Evolutionary conservation across 1,140 invertebrate genomes (phyloP), one percentile per base, ranked within the genome.

Genomic region (Drosophila sulfurigaster): DNA sequence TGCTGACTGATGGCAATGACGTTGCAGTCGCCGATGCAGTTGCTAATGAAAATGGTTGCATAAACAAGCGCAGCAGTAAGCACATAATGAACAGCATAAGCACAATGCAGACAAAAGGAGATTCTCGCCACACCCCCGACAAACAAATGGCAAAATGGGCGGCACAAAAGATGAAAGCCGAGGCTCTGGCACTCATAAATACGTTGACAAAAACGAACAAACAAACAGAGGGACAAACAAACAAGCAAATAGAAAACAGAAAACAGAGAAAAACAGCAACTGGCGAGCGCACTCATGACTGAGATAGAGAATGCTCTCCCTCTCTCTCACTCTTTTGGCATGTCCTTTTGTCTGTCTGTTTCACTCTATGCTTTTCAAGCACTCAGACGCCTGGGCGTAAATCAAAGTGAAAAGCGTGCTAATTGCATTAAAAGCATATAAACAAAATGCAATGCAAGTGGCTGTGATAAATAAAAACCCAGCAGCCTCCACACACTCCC

Each of bases 391-490:
- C 83, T 78, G 86, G 62, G 71, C 85, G 75, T 88, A 88, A 89
- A 88, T 88, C 85, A 88, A 88, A 88, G 85, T 89, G 85, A 90
- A 89, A 88, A 88, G 83, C 83, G 77, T 89, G 85, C 85, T 88
- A 88, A 88, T 88, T 88, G 85, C 85, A 88, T 88, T 88, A 89
- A 88, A 88, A 88, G 81, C 85, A 88, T 89, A 89, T 88, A 87
- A 87, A 88, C 83, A 88, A 88, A 88, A 88, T 88, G 83, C 80
- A 83, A 89, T 89, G 85, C 85, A 88, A 88, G 85, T 88, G 85
- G 73, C 83, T 88, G 83, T 78, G 78, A 87, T 83, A 88, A 85
- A 86, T 72, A 72, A 66, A 83, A 69, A 79, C 52, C 64, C 63
- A 83, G 20, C 79, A 43, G 62, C 51, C 15, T 11, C 45, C 13